These are phyloP conservation scores for Whitmania pigra DNA, from an alignment of 1,140 invertebrate genomes.

Conservation along the genomic window DNA sequence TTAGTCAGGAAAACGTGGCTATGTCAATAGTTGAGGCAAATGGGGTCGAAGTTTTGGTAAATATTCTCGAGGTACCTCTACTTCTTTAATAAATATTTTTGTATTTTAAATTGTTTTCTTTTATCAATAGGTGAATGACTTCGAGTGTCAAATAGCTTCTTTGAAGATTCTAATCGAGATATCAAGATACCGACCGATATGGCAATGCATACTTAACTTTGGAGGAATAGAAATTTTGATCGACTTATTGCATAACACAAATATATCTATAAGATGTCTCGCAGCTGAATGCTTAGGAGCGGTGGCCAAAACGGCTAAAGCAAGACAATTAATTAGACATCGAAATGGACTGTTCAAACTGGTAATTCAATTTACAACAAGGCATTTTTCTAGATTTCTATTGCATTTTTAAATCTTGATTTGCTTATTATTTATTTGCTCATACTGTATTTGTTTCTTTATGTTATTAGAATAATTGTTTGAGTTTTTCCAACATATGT, in stretches of 20 bases:
- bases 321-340: slow-evolving; percentile 3
- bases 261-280: slow-evolving; percentile 5
- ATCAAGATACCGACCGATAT: slow-evolving; percentile 1
- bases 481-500: no score
- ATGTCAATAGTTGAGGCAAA: slow-evolving; percentile 10
- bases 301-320: background rate
- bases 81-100: background rate
- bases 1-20: slow-evolving; percentile 1
- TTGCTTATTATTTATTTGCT: no score
- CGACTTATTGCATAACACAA: background rate
- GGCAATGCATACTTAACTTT: slow-evolving; percentile 9
- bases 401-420: no score
- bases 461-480: no score
- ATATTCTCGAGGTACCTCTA: slow-evolving; percentile 1
- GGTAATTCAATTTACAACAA: no score
- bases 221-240: slow-evolving; percentile 8
- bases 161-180: slow-evolving; percentile 7
- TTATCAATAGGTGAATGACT: background rate
- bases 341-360: slow-evolving; percentile 1
- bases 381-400: no score
- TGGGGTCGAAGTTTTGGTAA: slow-evolving; percentile 6
- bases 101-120: background rate
- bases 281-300: slow-evolving; percentile 5
- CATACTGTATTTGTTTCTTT: no score
- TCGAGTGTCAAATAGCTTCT: slow-evolving; percentile 3